Base-by-base conservation (phyloP, 2,888 invertebrate species). In the Fragum whitleyi region DNA sequence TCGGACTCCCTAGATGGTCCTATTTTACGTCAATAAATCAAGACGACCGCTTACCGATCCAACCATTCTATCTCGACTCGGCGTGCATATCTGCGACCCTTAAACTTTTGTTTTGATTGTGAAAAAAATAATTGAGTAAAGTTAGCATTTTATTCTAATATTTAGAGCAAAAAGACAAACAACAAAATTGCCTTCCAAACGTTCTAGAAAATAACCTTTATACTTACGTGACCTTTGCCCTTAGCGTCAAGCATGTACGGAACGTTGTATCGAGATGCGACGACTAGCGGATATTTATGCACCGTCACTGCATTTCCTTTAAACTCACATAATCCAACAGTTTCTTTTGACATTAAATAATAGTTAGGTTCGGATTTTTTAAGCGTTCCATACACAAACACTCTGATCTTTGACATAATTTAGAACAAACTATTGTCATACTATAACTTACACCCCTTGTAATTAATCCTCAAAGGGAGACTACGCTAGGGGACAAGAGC, bases 351-450 rank as follows among this genome's bases (percentile, higher is more conserved):
- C 74, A 98, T 94, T 95, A 96, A 96, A 72, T 95, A 91, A 92
- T 97, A 96, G 94, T 98, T 98, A 0, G 98, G 98, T 93, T 98
- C 97, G 0, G 96, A 96, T 1, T 94, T 95, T 94, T 98, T 98
- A 28, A 98, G 93, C 0, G 98, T 98, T 0, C 98, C 98, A 92
- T 99, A 99, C 0, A 98, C 97, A 94, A 99, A 98, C 0, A 98
- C 59, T 26, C 23, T 65, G 26, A 21, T 36, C 42, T 36, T 65
- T 29, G 28, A n/a, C 65, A 65, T 42, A 19, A 23, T 39, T 42
- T 42, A 21, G 14, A 32, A 7, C 61, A n/a, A 26, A 14, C 26
- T 11, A 23, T 19, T 23, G 57, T 57, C 28, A 57, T 9, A 7
- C 9, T 9, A 23, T 57, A 57, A 26, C 7, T 14, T 26, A 5